Evolutionary conservation across 2,113 vertebrate genomes (phyloP), one percentile per base, ranked within the genome.

Genomic region (Pyrgilauda ruficollis): DNA sequence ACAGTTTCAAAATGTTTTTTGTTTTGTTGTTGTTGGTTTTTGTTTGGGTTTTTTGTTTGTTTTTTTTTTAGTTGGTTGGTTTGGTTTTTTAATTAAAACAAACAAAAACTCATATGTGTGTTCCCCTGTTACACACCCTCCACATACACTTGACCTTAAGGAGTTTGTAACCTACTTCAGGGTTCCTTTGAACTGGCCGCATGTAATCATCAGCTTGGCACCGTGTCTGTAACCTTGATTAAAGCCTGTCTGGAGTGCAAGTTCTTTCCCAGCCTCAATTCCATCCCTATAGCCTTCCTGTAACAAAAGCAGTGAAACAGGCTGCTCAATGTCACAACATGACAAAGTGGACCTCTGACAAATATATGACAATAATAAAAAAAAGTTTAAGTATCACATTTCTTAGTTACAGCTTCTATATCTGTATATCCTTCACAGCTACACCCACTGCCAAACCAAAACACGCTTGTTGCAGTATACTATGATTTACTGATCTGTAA

Each of bases 251-350:
- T 99, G 98, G n/a, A 99, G 98, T 2, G 98, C 96, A 46, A 97
- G 97, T 52, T 98, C 98, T 96, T 98, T 99, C 11, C 98, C 99
- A 31, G 98, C 98, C 58, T 99, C 98, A 24, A 98, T n/a, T 67
- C 99, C 99, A 79, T 99, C 98, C 58, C 98, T 98, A 33, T 98
- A 99, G 11, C 99, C 99, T 73, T 99, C 99, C 99, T 99, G 93
- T 82, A 96, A 97, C 24, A 47, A 89, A 21, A 94, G 30, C 30
- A 72, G 61, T 27, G 69, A 95, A 73, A 94, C 49, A 94, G 61
- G 46, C 24, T 84, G 61, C 50, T 89, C 19, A 55, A 13, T 55
- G 53, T 55, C 69, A 74, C 16, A 58, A 30, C 13, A 33, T 58
- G n/a, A 80, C 67, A 67, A 94, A 87, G 1, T 33, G 15, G 20